phyloP scores from a whole-genome alignment of 2,797 vertebrate species.

The Synanceia verrucosa region DNA sequence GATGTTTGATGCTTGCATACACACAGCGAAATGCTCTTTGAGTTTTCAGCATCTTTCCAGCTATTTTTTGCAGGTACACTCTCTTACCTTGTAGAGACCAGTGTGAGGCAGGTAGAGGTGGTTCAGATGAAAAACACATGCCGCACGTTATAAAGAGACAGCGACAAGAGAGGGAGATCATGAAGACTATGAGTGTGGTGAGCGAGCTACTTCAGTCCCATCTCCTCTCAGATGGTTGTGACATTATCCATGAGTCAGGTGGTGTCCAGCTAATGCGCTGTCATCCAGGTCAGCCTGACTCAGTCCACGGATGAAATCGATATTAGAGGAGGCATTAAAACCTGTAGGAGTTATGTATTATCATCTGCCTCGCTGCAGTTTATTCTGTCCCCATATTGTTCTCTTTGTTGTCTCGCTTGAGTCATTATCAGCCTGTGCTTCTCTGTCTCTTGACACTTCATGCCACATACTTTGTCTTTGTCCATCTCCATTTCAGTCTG shows the following conservation, averaged over 20 bases:
- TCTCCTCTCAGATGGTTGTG: constrained; percentile 46
- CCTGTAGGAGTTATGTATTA: constrained; percentile 32
- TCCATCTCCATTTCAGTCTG: constrained; percentile 3
- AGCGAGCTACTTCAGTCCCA: constrained; percentile 4
- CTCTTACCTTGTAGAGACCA: background rate
- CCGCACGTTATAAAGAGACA: constrained; percentile 25
- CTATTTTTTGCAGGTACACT: background rate
- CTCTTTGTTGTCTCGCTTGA: background rate
- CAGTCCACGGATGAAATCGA: constrained; percentile 65
- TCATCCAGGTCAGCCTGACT: constrained; percentile 57
- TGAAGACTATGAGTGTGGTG: constrained; percentile 23
- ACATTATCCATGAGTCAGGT: constrained; percentile 53
- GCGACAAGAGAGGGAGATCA: constrained; percentile 4
- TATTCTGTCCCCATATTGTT: constrained; percentile 16
- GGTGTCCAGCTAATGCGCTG: constrained; percentile 56
- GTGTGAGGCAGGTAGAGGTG: background rate
- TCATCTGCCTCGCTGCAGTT: background rate
- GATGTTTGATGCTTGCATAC: constrained; percentile 5
- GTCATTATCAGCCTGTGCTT: constrained; percentile 19
- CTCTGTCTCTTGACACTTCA: constrained; percentile 18
- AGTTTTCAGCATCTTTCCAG: constrained; percentile 1
- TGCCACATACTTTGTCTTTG: constrained; percentile 2
- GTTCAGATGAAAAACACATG: constrained; percentile 29
- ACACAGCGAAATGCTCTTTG: background rate
- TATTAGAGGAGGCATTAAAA: constrained; percentile 56